These are phyloP conservation scores for Cotesia typhae DNA, from an alignment of 1,140 invertebrate genomes.

Conservation along the genomic window DNA sequence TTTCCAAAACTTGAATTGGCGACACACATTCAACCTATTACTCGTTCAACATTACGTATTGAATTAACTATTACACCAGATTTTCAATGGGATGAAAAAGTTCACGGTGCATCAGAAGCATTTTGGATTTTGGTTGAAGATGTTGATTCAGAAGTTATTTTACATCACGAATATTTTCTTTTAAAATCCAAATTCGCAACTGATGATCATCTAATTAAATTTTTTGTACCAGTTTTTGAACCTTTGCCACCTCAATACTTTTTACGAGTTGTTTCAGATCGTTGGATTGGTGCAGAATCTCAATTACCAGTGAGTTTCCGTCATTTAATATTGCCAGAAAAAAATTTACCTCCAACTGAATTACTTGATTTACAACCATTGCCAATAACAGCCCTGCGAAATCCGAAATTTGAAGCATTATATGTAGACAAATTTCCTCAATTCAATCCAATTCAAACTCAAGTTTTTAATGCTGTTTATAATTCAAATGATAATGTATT, in stretches of 20 bases:
- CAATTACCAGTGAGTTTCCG: slow-evolving; percentile 97
- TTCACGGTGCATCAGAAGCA: slow-evolving; percentile 94
- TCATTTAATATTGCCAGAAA: slow-evolving; percentile 97
- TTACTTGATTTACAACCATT: slow-evolving; percentile 97
- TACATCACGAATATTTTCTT: slow-evolving; percentile 98
- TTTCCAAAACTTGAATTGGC: slow-evolving; percentile 95
- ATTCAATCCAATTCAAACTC: slow-evolving; percentile 99
- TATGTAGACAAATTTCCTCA: slow-evolving; percentile 89
- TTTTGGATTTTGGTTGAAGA: slow-evolving; percentile 99
- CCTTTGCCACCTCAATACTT: slow-evolving; percentile 98
- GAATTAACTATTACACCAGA: slow-evolving; percentile 99
- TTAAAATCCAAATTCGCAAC: slow-evolving; percentile 93
- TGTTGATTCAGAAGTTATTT: slow-evolving; percentile 93
- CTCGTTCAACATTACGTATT: slow-evolving; percentile 90
- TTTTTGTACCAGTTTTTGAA: slow-evolving; percentile 98
- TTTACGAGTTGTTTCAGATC: slow-evolving; percentile 80
- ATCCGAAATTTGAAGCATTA: slow-evolving; percentile 84
- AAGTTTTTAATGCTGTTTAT: slow-evolving; percentile 99
- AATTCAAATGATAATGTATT: slow-evolving; percentile 99
- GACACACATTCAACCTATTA: slow-evolving; percentile 98
- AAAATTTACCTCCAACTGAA: slow-evolving; percentile 97
- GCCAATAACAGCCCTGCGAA: slow-evolving; percentile 85
- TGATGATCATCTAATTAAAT: slow-evolving; percentile 97
- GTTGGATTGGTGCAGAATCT: slow-evolving; percentile 94
- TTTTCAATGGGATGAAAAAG: slow-evolving; percentile 99